Evolutionary conservation across 2,888 invertebrate genomes (phyloP).

Genomic region (Matsumyia berberina): DNA sequence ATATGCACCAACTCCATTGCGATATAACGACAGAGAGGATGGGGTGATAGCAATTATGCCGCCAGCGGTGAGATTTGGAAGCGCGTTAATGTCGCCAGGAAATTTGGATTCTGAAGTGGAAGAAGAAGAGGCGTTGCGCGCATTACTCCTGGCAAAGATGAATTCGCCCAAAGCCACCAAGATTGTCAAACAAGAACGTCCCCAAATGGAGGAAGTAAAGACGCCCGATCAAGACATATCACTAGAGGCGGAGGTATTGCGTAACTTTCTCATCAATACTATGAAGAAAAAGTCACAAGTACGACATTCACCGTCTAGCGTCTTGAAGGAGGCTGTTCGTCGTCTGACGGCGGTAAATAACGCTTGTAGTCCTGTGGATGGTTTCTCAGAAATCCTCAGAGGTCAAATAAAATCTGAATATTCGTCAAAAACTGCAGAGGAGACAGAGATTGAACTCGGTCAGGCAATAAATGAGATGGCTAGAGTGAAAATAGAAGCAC

Average conservation of each 20-base stretch:
- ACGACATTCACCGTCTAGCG: conserved; percentile 62
- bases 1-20: conserved; percentile 49
- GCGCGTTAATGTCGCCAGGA: conserved; percentile 21
- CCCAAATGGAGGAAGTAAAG: not conserved
- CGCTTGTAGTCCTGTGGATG: conserved; percentile 20
- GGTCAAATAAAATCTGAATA: not conserved
- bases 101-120: conserved; percentile 77
- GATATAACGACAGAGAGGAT: conserved; percentile 1
- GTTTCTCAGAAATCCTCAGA: not conserved
- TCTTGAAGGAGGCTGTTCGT: conserved; percentile 83
- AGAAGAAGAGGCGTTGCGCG: conserved; percentile 82
- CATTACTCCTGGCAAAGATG: conserved; percentile 80
- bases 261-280: conserved; percentile 79
- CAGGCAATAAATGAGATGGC: conserved; percentile 38
- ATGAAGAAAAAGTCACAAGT: conserved; percentile 78
- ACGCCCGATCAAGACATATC: conserved; percentile 52
- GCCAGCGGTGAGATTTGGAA: conserved; percentile 42
- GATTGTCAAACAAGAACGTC: conserved; percentile 17
- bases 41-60: conserved; percentile 18
- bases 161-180: conserved; percentile 75
- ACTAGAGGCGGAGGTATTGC: conserved; percentile 78
- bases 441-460: conserved; percentile 27
- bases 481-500: conserved; percentile 22
- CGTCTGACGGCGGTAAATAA: conserved; percentile 78
- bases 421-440: not conserved